These are phyloP conservation scores for Plodia interpunctella DNA, from an alignment of 1,140 invertebrate species.

Conservation along the genomic window DNA sequence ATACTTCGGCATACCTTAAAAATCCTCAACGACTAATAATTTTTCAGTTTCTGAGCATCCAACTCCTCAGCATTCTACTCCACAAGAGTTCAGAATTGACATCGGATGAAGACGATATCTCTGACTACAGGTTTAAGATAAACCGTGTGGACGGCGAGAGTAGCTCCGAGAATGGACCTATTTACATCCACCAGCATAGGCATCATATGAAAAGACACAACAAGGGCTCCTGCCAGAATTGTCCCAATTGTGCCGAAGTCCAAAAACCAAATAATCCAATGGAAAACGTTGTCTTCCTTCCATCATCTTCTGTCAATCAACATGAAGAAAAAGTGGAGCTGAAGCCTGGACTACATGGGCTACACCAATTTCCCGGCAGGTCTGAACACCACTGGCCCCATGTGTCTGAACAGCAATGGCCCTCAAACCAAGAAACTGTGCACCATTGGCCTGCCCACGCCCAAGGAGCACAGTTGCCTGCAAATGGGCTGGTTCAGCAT, in stretches of 20 bases:
- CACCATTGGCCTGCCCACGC: neutral
- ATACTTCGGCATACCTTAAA: too few species aligned
- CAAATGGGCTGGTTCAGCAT: neutral
- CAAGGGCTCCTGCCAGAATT: too few species aligned
- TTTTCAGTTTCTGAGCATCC: neutral
- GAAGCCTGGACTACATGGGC: too few species aligned
- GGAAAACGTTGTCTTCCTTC: too few species aligned
- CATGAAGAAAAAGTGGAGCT: too few species aligned
- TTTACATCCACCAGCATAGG: neutral
- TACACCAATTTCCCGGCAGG: too few species aligned
- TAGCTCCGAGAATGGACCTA: neutral
- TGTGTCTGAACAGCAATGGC: neutral
- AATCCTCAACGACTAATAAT: neutral
- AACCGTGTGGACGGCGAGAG: neutral
- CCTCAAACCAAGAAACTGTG: neutral
- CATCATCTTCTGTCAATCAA: too few species aligned
- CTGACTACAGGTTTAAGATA: neutral
- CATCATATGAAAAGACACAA: too few species aligned
- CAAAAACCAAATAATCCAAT: too few species aligned
- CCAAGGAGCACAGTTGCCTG: neutral
- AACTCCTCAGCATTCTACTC: neutral
- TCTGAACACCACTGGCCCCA: too few species aligned
- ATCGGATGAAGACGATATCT: neutral
- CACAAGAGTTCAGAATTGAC: neutral
- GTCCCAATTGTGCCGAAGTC: too few species aligned